These are phyloP conservation scores for Entomobrya proxima DNA, from an alignment of 2,888 invertebrate species.

Conservation along the genomic window DNA sequence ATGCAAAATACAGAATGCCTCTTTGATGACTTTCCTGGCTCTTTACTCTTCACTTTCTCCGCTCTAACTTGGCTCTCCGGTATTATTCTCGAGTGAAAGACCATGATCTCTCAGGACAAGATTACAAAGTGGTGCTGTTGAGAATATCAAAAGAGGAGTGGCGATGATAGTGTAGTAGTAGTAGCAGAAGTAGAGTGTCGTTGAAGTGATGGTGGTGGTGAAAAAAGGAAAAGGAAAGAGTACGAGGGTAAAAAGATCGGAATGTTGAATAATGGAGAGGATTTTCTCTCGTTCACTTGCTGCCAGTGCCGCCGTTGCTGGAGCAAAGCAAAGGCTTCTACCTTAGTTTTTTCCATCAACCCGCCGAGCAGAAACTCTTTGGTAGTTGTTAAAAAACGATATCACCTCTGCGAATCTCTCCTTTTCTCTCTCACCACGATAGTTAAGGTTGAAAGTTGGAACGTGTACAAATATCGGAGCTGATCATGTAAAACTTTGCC, in stretches of 20 bases:
- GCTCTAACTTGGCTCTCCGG: neutral
- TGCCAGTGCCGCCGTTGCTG: conserved; percentile 13
- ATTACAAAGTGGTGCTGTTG: conserved; percentile 65
- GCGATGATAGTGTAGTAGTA: conserved; percentile 37
- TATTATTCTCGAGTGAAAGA: conserved; percentile 63
- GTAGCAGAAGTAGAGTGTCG: conserved; percentile 12
- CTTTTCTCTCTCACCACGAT: neutral
- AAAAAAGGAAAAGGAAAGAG: conserved; percentile 12
- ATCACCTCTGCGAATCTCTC: conserved; percentile 32
- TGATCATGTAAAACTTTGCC: conserved; percentile 18
- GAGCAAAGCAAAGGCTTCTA: neutral
- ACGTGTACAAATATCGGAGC: conserved; percentile 18
- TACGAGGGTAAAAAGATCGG: conserved; percentile 55
- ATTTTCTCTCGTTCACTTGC: conserved; percentile 63
- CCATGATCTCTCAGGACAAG: conserved; percentile 65
- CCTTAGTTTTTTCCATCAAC: conserved; percentile 34
- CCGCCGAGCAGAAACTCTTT: conserved; percentile 13
- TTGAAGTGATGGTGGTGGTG: conserved; percentile 36
- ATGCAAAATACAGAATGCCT: conserved; percentile 1
- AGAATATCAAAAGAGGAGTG: conserved; percentile 43
- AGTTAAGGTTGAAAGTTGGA: conserved; percentile 29
- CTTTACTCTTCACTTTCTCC: neutral
- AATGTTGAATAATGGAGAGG: conserved; percentile 70
- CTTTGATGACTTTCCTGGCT: conserved; percentile 23
- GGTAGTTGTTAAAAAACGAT: conserved; percentile 34